A percentile compares a stretch with the other conserved stretches of the same genome.
Conservation (phyloP, 2,888 invertebrate species). For the Tholera decimalis region DNA sequence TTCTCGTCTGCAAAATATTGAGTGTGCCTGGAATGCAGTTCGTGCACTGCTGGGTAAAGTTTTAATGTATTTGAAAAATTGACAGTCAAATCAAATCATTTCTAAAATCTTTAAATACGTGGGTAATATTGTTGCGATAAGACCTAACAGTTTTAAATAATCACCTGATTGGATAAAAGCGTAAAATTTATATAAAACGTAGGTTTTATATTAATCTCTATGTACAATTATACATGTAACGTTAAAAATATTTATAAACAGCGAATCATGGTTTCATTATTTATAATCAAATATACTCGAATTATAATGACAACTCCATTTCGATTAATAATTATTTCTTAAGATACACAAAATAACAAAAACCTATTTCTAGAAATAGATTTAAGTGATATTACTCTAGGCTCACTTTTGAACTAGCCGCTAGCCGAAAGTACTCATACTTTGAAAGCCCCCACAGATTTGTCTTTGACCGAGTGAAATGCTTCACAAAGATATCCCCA, state of each 20-base stretch:
- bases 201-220: no score
- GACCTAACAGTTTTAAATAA: no score
- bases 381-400: slow-evolving; percentile 12
- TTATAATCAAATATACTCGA: neutral
- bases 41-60: neutral
- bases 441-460: slow-evolving; percentile 69
- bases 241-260: neutral
- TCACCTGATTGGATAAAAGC: no score
- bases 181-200: no score
- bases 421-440: slow-evolving; percentile 50
- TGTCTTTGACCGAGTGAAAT: slow-evolving; percentile 63
- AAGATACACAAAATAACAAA: neutral
- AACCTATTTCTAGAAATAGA: neutral
- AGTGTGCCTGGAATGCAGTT: neutral
- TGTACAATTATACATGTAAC: no score
- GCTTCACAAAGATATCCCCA: slow-evolving; percentile 71
- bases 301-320: neutral
- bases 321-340: neutral
- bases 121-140: no score
- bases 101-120: no score
- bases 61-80: neutral
- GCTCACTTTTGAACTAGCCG: slow-evolving; percentile 19
- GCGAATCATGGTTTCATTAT: neutral
- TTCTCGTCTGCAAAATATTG: slow-evolving; percentile 17
- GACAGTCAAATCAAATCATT: no score